These are phyloP conservation scores for Orchestia grillus DNA, from an alignment of 1,140 invertebrate species.

Conservation along the genomic window DNA sequence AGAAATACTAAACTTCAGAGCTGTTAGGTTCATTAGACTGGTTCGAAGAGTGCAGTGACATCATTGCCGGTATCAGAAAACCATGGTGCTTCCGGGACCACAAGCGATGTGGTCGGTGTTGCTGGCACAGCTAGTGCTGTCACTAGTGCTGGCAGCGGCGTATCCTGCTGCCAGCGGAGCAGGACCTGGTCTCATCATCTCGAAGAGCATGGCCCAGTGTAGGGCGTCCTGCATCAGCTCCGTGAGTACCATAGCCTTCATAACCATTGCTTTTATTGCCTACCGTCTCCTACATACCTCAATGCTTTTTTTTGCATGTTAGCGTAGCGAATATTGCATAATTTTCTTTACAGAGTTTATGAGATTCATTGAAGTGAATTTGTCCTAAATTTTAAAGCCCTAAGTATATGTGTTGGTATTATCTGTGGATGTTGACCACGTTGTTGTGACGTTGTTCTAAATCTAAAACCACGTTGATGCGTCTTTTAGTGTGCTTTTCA, in stretches of 20 bases:
- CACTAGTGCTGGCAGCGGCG: background rate
- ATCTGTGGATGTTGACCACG: background rate
- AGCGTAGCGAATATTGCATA: background rate
- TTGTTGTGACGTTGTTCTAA: too few species aligned
- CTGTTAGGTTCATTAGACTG: background rate
- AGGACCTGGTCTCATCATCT: background rate
- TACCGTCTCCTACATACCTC: too few species aligned
- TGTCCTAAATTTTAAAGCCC: background rate
- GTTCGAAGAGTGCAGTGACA: background rate
- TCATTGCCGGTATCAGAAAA: background rate
- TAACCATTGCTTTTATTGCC: too few species aligned
- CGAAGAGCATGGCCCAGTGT: constrained; percentile 48
- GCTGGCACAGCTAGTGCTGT: background rate
- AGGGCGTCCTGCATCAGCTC: constrained; percentile 15
- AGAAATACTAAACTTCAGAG: background rate
- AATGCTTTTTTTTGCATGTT: background rate
- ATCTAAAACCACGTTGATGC: too few species aligned
- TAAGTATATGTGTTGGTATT: background rate
- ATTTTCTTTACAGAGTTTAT: background rate
- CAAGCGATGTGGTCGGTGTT: background rate
- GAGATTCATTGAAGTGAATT: background rate
- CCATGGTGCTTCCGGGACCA: background rate
- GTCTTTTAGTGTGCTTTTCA: too few species aligned
- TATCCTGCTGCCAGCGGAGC: too few species aligned
- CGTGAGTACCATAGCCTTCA: background rate